A percentile compares a stretch with the other conserved stretches of the same genome.
Evolutionary conservation across 2,113 vertebrate species (phyloP).

Genomic region (Malurus alboscapulatus): DNA sequence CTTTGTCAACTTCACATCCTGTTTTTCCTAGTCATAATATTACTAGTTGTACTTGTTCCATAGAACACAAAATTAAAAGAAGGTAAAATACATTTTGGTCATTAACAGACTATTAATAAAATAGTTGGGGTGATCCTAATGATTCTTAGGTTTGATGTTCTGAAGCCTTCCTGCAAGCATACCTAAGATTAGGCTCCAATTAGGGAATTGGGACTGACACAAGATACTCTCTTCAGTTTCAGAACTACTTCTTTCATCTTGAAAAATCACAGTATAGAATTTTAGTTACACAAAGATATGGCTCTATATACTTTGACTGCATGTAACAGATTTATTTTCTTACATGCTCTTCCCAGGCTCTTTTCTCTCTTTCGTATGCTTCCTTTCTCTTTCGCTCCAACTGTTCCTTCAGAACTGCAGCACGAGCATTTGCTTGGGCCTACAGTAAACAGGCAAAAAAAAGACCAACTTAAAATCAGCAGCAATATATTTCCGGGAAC

Average conservation of each 20-base stretch:
- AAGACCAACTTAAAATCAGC: background rate
- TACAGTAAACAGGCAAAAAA: slow-evolving; percentile 53
- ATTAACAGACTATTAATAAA: background rate
- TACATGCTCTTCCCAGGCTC: slow-evolving; percentile 94
- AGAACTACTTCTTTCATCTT: background rate
- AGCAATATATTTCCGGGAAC: background rate
- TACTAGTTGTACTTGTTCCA: background rate
- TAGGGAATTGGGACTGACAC: background rate
- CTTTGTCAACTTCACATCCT: background rate
- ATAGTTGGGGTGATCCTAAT: background rate
- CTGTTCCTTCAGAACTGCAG: slow-evolving; percentile 90
- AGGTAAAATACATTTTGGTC: background rate
- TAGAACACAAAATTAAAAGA: background rate
- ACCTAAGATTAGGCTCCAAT: background rate
- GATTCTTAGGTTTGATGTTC: background rate
- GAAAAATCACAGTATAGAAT: background rate
- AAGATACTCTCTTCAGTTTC: background rate
- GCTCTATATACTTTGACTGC: background rate
- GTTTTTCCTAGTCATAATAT: background rate
- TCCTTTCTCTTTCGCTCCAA: slow-evolving; percentile 91
- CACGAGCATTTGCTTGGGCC: slow-evolving; percentile 88
- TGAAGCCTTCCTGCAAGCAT: background rate
- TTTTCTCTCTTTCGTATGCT: slow-evolving; percentile 90
- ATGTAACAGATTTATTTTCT: slow-evolving; percentile 45
- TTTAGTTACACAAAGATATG: background rate